Percentiles rank a stretch among this genome's conserved stretches.
These are phyloP conservation scores for Pseudomyrmex pallidus DNA, from an alignment of 1,140 invertebrate genomes.

Conservation along the genomic window DNA sequence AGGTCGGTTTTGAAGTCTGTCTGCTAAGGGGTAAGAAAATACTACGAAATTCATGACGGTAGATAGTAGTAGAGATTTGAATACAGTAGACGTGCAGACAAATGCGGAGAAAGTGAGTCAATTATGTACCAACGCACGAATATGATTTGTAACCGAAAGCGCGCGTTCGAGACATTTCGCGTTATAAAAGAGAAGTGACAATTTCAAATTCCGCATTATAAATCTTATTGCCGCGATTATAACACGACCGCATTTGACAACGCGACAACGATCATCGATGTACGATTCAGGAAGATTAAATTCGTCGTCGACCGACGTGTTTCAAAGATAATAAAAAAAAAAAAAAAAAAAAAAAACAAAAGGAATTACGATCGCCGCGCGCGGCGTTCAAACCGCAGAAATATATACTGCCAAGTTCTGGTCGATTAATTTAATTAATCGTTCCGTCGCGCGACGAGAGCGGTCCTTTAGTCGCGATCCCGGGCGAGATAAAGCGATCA, in stretches of 20 bases:
- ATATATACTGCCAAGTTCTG: constrained; percentile 45
- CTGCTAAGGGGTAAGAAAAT: no score
- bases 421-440: constrained; percentile 60
- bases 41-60: no score
- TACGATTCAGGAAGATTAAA: constrained; percentile 32
- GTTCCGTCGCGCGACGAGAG: constrained; percentile 32
- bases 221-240: constrained; percentile 38
- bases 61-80: no score
- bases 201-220: constrained; percentile 19
- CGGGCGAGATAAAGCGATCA: constrained; percentile 52
- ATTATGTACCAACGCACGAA: neutral
- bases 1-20: no score
- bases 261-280: constrained; percentile 3
- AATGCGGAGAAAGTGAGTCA: neutral
- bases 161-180: neutral
- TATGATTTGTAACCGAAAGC: neutral
- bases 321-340: constrained; percentile 7
- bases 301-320: constrained; percentile 10
- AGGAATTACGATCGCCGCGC: constrained; percentile 36
- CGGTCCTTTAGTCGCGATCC: constrained; percentile 29
- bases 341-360: neutral
- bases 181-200: constrained; percentile 1
- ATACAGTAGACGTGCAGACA: neutral
- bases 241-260: constrained; percentile 2
- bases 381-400: constrained; percentile 27